Percentiles rank a stretch among this genome's conserved stretches.
Conservation (phyloP, 2,113 vertebrate genomes). For the Tonatia bakeri region DNA sequence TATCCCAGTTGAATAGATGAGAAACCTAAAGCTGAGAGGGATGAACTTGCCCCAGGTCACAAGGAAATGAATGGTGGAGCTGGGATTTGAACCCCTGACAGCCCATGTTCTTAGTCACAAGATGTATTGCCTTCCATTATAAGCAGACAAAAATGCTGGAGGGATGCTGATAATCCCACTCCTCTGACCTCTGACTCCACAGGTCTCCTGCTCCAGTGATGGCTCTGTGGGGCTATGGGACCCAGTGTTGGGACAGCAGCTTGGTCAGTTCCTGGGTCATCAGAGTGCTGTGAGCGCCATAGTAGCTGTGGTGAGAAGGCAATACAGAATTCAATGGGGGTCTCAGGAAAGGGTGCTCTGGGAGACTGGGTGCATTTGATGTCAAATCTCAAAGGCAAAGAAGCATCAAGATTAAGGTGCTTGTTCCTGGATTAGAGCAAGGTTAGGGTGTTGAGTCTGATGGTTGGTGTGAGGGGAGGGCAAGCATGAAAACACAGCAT, state of each 20-base stretch:
- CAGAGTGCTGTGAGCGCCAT: conserved; percentile 81
- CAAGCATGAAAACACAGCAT: background rate
- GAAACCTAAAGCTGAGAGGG: background rate
- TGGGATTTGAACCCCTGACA: background rate
- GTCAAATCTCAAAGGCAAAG: background rate
- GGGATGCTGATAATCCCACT: background rate
- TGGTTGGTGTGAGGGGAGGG: background rate
- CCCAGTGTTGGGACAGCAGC: conserved; percentile 65
- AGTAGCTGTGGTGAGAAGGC: conserved; percentile 82
- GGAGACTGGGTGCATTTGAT: background rate
- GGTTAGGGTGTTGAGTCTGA: background rate
- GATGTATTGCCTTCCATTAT: background rate
- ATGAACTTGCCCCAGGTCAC: background rate
- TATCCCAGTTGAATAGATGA: background rate
- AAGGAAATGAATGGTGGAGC: background rate
- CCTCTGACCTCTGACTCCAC: background rate
- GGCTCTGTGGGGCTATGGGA: conserved; percentile 86
- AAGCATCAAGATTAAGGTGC: background rate
- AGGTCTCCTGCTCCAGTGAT: conserved; percentile 87
- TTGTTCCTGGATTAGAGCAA: background rate
- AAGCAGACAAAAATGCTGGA: background rate
- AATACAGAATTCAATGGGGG: rapidly evolving
- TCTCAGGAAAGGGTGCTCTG: background rate
- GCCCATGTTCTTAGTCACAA: background rate
- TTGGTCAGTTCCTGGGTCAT: conserved; percentile 82